A percentile compares a stretch with the other conserved stretches of the same genome.
These are phyloP conservation scores for Columba livia DNA, from an alignment of 2,113 vertebrate genomes.

Conservation along the genomic window DNA sequence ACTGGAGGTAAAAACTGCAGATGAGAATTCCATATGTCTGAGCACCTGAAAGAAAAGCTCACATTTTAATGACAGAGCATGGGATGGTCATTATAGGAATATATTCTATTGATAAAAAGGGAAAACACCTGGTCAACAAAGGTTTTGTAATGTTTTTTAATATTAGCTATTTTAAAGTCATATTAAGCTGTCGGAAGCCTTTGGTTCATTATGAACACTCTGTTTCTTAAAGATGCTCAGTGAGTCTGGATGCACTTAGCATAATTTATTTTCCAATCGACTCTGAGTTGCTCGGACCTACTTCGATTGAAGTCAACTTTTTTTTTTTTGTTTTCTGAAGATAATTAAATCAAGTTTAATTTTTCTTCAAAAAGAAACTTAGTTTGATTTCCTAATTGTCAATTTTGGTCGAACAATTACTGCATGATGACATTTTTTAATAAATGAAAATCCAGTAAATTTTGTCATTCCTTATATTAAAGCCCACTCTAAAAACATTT, in stretches of 20 bases:
- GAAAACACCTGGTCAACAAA: conserved; percentile 56
- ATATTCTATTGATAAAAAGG: conserved; percentile 48
- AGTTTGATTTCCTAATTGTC: conserved; percentile 48
- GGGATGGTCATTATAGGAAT: conserved; percentile 42
- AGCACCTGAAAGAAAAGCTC: conserved; percentile 34
- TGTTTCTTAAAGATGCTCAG: conserved; percentile 44
- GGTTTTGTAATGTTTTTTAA: conserved; percentile 23
- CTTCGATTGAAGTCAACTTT: conserved; percentile 21
- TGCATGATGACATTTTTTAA: conserved; percentile 25
- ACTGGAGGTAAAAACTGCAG: conserved; percentile 13
- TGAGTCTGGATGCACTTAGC: conserved; percentile 63
- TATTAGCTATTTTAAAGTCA: conserved; percentile 32
- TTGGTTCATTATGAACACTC: conserved; percentile 42
- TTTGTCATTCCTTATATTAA: conserved; percentile 28
- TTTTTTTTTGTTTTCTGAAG: not conserved
- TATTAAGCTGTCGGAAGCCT: conserved; percentile 44
- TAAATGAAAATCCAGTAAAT: conserved; percentile 39
- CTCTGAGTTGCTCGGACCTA: conserved; percentile 25
- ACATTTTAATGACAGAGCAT: conserved; percentile 53
- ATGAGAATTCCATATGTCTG: conserved; percentile 54
- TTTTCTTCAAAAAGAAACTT: conserved; percentile 47
- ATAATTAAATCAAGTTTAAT: conserved; percentile 37
- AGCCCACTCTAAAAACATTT: conserved; percentile 25
- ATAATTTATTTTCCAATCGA: conserved; percentile 69
- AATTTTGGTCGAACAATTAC: conserved; percentile 54